Evolutionary conservation across 1,140 invertebrate species (phyloP), one percentile per base, ranked within the genome.

Genomic region (Drosophila virilis): DNA sequence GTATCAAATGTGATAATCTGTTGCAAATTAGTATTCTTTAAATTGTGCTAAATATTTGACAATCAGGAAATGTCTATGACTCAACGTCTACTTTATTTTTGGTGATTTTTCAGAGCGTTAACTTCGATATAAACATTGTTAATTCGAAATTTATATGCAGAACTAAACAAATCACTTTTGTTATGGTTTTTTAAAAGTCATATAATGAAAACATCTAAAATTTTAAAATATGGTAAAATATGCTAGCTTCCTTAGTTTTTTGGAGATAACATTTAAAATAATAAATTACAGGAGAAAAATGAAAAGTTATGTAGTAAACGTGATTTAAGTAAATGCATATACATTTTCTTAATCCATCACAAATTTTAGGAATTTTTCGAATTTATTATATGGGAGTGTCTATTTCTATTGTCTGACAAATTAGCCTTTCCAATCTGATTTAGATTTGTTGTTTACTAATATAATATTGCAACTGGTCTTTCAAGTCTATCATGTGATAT

Each of bases 391-490:
- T 22, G 2, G 3, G 22, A 22, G 3, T 22, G 22, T 22, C 3
- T 22, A 22, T 22, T 22, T 46, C 17, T 15, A 13, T 50, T 67
- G 15, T 58, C 6, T 35, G 37, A 2, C 2, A 37, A 42, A 61
- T 38, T 38, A 38, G 17, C 1, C 10, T 15, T 22, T 68, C 38
- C 9, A 43, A 32, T 42, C 17, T 15, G 1, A 40, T 32, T 8
- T 10, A 13, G 37, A 42, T 9, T 32, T 17, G n/a, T 10, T 46
- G 5, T 32, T 42, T 17, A 33, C 9, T 3, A 42, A 40, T 9
- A 10, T 1, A 42, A 35, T 8, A 10, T 8, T 12, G 1, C 32
- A 59, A 66, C 69, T 32, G 17, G 69, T 67, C 38, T 51, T 45
- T 66, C 46, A 45, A 6, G 17, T 59, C 51, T 15, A 40, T 48